Evolutionary conservation across 2,113 vertebrate species (phyloP).

Genomic region (Amblyornis subalaris): DNA sequence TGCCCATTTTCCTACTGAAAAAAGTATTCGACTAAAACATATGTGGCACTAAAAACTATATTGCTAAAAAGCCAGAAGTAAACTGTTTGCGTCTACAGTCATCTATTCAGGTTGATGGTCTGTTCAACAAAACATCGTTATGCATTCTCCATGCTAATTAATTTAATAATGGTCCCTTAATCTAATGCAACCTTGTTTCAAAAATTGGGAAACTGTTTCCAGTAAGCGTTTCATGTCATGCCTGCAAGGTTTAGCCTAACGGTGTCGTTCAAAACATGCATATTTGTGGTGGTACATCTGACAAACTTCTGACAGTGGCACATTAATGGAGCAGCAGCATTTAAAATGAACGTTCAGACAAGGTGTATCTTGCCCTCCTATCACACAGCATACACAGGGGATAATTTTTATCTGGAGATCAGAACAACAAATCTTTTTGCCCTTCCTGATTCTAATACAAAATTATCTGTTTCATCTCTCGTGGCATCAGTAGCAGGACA

Average conservation of each 20-base stretch:
- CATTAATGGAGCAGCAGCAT: not conserved
- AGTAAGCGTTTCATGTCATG: not conserved
- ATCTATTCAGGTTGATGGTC: not conserved
- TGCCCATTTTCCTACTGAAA: not conserved
- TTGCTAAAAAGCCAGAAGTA: not conserved
- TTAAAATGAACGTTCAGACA: not conserved
- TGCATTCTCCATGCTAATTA: not conserved
- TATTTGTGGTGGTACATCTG: not conserved
- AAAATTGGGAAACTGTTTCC: not conserved
- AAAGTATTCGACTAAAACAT: not conserved
- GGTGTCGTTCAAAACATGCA: not conserved
- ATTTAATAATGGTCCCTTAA: not conserved
- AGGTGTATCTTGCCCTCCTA: rapidly evolving
- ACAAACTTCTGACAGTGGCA: not conserved
- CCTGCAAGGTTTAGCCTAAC: not conserved
- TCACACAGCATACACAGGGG: not conserved
- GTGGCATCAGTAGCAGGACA: rapidly evolving
- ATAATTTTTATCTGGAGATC: not conserved
- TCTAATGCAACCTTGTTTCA: not conserved
- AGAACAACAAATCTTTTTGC: not conserved
- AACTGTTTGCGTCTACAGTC: not conserved
- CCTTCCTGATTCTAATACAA: not conserved
- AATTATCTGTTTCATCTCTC: not conserved
- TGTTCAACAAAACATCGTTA: not conserved
- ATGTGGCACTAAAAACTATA: not conserved